phyloP scores from a whole-genome alignment of 2,113 vertebrate species.

The Notarius lentiginosus region DNA sequence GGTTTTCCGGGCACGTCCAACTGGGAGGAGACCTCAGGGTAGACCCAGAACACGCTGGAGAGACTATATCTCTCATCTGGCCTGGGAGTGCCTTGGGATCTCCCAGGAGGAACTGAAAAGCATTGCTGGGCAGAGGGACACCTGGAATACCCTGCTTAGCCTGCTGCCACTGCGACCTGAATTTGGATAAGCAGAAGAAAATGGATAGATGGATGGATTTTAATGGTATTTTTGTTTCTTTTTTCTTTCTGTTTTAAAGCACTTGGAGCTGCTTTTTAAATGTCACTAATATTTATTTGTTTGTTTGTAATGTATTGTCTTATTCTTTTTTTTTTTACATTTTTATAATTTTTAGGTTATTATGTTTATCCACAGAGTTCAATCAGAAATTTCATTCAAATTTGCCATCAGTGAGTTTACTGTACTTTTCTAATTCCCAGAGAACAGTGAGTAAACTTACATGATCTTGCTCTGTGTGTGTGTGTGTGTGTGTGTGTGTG shows the following conservation, averaged over 20 bases:
- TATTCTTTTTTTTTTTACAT: neutral
- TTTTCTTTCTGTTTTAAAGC: neutral
- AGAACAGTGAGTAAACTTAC: neutral
- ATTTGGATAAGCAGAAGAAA: too few relatives aligned
- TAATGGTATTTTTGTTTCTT: neutral
- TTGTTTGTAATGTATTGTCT: neutral
- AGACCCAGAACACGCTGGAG: too few relatives aligned
- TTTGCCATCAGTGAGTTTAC: neutral
- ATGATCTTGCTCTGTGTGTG: neutral
- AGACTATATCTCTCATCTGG: too few relatives aligned
- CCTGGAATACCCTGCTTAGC: too few relatives aligned
- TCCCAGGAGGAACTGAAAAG: too few relatives aligned
- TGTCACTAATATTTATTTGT: neutral
- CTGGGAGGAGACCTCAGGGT: too few relatives aligned
- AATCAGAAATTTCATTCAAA: neutral
- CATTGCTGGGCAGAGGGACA: too few relatives aligned
- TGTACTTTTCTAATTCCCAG: neutral
- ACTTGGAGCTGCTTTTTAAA: neutral
- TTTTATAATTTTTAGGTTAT: neutral
- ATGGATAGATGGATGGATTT: too few relatives aligned
- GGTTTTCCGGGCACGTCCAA: too few relatives aligned
- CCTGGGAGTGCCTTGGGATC: too few relatives aligned
- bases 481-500: too few relatives aligned
- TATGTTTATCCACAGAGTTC: neutral
- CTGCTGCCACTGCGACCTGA: too few relatives aligned